Evolutionary conservation across 2,888 invertebrate species (phyloP), one percentile per base, ranked within the genome.

Genomic region (Phania funesta): DNA sequence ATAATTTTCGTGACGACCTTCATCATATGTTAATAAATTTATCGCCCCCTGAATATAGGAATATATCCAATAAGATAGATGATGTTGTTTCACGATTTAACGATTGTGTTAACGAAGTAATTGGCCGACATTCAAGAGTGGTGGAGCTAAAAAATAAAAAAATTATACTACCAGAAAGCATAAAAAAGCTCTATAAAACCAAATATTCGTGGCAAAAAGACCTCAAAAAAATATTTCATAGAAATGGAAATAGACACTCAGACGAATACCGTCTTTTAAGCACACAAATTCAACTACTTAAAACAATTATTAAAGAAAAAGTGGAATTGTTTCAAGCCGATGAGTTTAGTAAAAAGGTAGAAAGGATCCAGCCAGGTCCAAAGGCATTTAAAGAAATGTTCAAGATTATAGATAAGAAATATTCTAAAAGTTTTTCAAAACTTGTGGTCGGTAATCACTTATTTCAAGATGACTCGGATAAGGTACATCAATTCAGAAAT

Each of bases 281-380:
- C 13, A 44, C 44, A 16, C 44, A 44, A 44, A 44, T 44, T 7
- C 50, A 50, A 24, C 50, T 50, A 20, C 50, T 50, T 22, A 50
- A 50, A n/a, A 50, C 24, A 50, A 50, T 50, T 50, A 50, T 50
- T 24, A 50, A 24, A 24, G 50, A 50, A 50, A 24, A 22, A 24
- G 48, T 48, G 0, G 48, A 9, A 22, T n/a, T 18, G n/a, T 41
- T 41, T 48, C 1, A 18, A 18, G 11, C 18, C 48, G 18, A 9
- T 2, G 18, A 48, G 16, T 13, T 50, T 24, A 24, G 13, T 9
- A 24, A 50, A 18, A 50, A 24, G 24, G 3, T 24, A 16, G 11
- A 50, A 24, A 50, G 24, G 13, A 24, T 50, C 20, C 18, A 22
- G 20, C 22, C 48, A 48, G 48, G 22, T 18, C 18, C 48, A 4